phyloP scores from a whole-genome alignment of 2,888 invertebrate species.

The Lasioglossum marginatum region DNA sequence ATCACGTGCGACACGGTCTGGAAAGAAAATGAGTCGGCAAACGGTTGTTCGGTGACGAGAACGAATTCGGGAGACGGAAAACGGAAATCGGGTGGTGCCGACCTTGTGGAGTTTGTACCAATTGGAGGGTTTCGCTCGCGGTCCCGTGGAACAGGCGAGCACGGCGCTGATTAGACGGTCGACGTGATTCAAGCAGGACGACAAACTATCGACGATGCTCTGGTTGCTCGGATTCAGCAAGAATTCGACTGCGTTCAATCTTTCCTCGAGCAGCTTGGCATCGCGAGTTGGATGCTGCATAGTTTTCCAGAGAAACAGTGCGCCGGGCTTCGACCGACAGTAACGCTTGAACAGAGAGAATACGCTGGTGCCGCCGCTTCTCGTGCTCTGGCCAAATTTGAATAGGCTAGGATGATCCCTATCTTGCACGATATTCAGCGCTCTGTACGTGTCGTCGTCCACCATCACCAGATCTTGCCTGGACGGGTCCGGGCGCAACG shows the following conservation, averaged over 20 bases:
- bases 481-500: background rate
- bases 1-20: slow-evolving; percentile 77
- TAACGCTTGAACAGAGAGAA: slow-evolving; percentile 89
- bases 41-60: background rate
- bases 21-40: background rate
- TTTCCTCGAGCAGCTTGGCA: slow-evolving; percentile 86
- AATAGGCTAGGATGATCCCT: slow-evolving; percentile 91
- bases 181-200: slow-evolving; percentile 71
- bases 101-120: slow-evolving; percentile 79
- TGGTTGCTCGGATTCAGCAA: slow-evolving; percentile 88
- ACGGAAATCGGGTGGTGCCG: background rate
- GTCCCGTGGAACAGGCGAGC: slow-evolving; percentile 73
- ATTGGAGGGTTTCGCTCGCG: slow-evolving; percentile 75
- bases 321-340: slow-evolving; percentile 90
- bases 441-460: slow-evolving; percentile 90
- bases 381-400: slow-evolving; percentile 87
- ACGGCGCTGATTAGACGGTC: slow-evolving; percentile 70
- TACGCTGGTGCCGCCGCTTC: slow-evolving; percentile 90
- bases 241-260: slow-evolving; percentile 90
- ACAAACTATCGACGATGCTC: slow-evolving; percentile 86
- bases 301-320: slow-evolving; percentile 87
- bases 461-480: slow-evolving; percentile 90
- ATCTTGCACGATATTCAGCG: slow-evolving; percentile 91
- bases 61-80: background rate
- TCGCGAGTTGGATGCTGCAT: slow-evolving; percentile 90